phyloP scores from a whole-genome alignment of 2,888 invertebrate genomes.

The Prosapia bicincta region DNA sequence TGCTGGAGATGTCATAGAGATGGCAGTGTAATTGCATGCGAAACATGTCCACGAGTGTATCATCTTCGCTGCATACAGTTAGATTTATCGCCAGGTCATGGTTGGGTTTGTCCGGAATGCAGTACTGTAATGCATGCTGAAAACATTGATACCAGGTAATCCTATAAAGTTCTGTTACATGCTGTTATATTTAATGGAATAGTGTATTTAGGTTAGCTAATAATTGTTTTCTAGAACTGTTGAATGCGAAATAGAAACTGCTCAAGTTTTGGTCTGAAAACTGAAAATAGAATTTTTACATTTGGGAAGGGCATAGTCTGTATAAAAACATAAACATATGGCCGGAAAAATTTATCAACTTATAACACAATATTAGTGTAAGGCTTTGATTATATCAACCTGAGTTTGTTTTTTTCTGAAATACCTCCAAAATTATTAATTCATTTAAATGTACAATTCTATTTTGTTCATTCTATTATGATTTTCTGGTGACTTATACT shows the following conservation, averaged over 20 bases:
- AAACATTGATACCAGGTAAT: conserved; percentile 66
- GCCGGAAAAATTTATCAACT: no score
- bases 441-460: no score
- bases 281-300: no score
- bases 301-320: no score
- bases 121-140: conserved; percentile 66
- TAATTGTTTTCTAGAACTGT: neutral
- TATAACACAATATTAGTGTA: no score
- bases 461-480: no score
- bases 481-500: no score
- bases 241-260: neutral
- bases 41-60: conserved; percentile 80
- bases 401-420: no score
- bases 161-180: neutral
- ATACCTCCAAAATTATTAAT: no score
- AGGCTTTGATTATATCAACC: no score
- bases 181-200: conserved; percentile 22
- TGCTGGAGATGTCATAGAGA: conserved; percentile 92
- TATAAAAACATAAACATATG: no score
- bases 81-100: conserved; percentile 47
- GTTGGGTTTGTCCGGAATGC: conserved; percentile 90
- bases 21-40: conserved; percentile 59
- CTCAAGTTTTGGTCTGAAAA: neutral
- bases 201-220: neutral
- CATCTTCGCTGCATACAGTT: conserved; percentile 72